A percentile compares a stretch with the other conserved stretches of the same genome.
phyloP scores from a whole-genome alignment of 2,113 vertebrate species.

The Clinocottus analis region DNA sequence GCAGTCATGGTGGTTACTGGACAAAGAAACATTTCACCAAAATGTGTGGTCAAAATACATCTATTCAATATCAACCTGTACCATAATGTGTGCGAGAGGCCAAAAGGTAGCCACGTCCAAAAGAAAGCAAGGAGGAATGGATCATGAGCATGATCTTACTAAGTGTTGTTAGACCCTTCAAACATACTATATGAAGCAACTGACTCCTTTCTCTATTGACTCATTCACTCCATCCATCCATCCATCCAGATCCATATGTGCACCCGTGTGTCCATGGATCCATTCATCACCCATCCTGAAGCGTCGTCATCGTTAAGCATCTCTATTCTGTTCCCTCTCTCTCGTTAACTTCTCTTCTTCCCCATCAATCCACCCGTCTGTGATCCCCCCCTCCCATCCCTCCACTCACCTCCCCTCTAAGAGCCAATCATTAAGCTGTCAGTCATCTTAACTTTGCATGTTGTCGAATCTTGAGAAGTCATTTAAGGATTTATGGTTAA shows the following conservation, averaged over 20 bases:
- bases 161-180: not conserved
- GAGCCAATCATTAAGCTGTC: constrained; percentile 74
- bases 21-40: not conserved
- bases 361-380: constrained; percentile 55
- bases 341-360: constrained; percentile 67
- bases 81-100: too few relatives aligned
- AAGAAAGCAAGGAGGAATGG: not conserved
- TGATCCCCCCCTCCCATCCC: not conserved
- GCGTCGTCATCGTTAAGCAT: constrained; percentile 33
- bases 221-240: constrained; percentile 34
- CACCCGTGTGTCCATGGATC: constrained; percentile 37
- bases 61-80: not conserved
- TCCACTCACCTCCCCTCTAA: constrained; percentile 46
- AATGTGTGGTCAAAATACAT: not conserved
- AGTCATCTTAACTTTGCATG: constrained; percentile 62
- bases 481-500: constrained; percentile 52
- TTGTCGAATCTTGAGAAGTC: constrained; percentile 51
- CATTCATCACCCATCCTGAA: constrained; percentile 56
- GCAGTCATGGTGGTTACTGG: not conserved
- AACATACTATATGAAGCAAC: constrained; percentile 4
- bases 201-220: constrained; percentile 13
- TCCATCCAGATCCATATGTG: constrained; percentile 44
- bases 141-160: not conserved
- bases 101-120: not conserved
- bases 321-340: constrained; percentile 52